Evolutionary conservation across 2,113 vertebrate species (phyloP).

Genomic region (Oriolus oriolus): DNA sequence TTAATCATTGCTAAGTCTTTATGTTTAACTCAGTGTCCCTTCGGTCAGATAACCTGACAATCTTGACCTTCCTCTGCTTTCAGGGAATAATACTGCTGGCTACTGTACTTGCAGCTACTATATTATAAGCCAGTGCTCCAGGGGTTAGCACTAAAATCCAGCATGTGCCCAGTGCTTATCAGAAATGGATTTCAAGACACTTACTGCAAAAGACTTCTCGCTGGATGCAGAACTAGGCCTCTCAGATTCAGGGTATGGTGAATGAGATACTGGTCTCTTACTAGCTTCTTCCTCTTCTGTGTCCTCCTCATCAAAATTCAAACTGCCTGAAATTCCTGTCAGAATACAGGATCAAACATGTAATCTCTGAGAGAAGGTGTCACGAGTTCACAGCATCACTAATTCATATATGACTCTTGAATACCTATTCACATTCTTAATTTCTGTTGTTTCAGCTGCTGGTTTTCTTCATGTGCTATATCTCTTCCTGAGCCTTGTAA

Average conservation of each 20-base stretch:
- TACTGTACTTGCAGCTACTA: background rate
- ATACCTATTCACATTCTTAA: background rate
- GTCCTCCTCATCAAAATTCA: constrained; percentile 91
- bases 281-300: constrained; percentile 75
- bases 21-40: background rate
- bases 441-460: background rate
- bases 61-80: background rate
- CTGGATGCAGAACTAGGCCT: constrained; percentile 81
- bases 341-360: background rate
- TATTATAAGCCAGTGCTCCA: background rate
- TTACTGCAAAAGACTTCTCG: constrained; percentile 79
- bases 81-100: background rate
- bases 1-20: background rate
- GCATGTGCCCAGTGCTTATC: background rate
- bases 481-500: background rate
- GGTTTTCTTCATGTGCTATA: background rate
- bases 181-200: constrained; percentile 35
- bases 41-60: background rate
- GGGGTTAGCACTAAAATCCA: background rate
- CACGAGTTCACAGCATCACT: background rate
- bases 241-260: constrained; percentile 67
- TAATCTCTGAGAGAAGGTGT: background rate
- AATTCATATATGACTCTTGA: background rate
- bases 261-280: constrained; percentile 64
- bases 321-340: constrained; percentile 86